Percentiles rank a stretch among this genome's conserved stretches.
These are phyloP conservation scores for Artemia sinica DNA, from an alignment of 2,888 invertebrate genomes.

Conservation along the genomic window DNA sequence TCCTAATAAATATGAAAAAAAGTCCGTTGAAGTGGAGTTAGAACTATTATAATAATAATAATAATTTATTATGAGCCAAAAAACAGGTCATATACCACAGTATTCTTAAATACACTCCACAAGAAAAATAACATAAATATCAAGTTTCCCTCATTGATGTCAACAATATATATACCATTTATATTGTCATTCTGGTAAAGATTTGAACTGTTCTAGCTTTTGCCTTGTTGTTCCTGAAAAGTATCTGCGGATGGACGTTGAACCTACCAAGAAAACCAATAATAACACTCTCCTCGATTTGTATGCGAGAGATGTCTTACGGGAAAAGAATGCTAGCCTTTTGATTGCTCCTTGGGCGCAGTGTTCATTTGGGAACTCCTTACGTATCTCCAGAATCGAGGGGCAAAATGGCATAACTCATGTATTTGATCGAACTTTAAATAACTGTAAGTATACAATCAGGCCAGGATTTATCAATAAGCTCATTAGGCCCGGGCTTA, in stretches of 20 bases:
- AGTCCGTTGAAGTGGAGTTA: too few species aligned
- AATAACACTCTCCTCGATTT: not conserved
- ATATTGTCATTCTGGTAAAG: not conserved
- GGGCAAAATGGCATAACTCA: not conserved
- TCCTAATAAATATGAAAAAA: too few species aligned
- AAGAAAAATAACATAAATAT: too few species aligned
- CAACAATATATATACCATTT: too few species aligned
- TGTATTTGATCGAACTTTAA: not conserved
- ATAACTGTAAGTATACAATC: not conserved
- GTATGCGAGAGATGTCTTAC: not conserved
- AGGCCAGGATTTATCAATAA: too few species aligned
- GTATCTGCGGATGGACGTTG: not conserved
- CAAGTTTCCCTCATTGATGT: too few species aligned
- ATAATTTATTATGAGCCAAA: too few species aligned
- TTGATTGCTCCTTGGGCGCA: conserved; percentile 1
- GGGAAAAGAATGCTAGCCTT: not conserved
- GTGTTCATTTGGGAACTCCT: not conserved
- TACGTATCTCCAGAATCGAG: not conserved
- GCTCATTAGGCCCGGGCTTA: too few species aligned
- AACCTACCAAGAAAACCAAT: not conserved
- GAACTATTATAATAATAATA: too few species aligned
- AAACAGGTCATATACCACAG: too few species aligned
- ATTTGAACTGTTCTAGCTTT: not conserved
- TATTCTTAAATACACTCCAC: too few species aligned
- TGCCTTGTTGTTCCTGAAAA: not conserved